Conservation (phyloP, 2,888 invertebrate genomes). For the Enchytraeus crypticus region DNA sequence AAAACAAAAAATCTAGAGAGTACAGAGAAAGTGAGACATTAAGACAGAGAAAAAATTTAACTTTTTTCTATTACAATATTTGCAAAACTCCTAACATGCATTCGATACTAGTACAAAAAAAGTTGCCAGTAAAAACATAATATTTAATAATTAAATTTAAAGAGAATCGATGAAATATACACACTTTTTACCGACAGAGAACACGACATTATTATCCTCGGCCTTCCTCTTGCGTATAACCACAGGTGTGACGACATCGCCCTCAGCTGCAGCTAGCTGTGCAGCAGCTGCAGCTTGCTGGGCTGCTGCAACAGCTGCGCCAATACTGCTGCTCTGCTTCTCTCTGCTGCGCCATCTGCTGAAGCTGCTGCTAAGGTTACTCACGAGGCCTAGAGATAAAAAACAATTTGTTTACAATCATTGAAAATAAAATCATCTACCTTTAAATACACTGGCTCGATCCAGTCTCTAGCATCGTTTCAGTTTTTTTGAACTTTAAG, state of each 20-base stretch:
- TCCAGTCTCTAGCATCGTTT: too few relatives aligned
- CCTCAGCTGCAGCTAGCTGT: not conserved
- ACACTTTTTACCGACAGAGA: slow-evolving; percentile 21
- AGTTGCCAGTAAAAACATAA: too few relatives aligned
- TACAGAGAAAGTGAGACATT: too few relatives aligned
- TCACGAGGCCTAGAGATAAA: slow-evolving; percentile 35
- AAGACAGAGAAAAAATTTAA: too few relatives aligned
- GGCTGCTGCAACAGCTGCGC: not conserved
- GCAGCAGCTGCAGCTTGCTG: not conserved
- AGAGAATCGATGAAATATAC: too few relatives aligned
- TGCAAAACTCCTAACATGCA: too few relatives aligned
- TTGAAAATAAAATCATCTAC: not conserved
- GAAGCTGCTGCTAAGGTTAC: slow-evolving; percentile 39
- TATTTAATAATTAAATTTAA: too few relatives aligned
- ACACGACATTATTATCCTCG: slow-evolving; percentile 15
- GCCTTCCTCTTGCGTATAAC: slow-evolving; percentile 21
- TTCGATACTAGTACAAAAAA: too few relatives aligned
- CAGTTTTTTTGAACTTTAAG: too few relatives aligned
- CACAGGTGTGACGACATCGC: slow-evolving; percentile 11
- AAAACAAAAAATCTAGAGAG: too few relatives aligned
- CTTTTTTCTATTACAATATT: too few relatives aligned
- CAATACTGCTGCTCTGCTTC: slow-evolving; percentile 18
- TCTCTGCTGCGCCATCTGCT: slow-evolving; percentile 34
- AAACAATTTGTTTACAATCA: not conserved
- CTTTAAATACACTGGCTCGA: too few relatives aligned